Conservation (phyloP, 2,113 vertebrate species). For the Colius striatus region DNA sequence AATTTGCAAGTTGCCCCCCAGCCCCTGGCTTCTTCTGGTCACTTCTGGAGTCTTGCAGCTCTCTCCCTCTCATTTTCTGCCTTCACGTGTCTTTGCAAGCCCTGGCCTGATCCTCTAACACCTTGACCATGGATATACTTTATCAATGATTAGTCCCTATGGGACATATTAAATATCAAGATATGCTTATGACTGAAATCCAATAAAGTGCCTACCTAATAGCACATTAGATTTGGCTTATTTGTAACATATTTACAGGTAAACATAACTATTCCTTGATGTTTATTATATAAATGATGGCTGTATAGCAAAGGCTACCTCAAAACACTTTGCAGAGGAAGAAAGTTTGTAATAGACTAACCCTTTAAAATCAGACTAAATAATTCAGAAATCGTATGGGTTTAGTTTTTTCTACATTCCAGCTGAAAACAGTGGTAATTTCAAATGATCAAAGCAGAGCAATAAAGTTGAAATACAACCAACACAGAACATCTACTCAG, state of each 20-base stretch:
- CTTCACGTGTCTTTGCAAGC: neutral
- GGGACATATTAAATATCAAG: neutral
- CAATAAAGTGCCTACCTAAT: neutral
- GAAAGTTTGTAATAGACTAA: neutral
- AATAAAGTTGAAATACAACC: slow-evolving; percentile 32
- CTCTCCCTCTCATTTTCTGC: neutral
- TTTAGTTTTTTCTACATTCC: neutral
- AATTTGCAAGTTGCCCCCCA: neutral
- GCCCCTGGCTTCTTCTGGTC: neutral
- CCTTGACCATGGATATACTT: neutral
- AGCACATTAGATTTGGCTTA: neutral
- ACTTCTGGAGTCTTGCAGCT: neutral
- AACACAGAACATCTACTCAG: neutral
- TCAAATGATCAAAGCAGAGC: slow-evolving; percentile 51
- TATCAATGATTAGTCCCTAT: neutral
- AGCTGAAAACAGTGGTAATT: slow-evolving; percentile 24
- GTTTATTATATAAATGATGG: neutral
- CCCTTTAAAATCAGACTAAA: slow-evolving; percentile 11
- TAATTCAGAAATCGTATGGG: neutral
- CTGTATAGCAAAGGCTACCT: neutral
- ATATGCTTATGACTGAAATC: neutral
- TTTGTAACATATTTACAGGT: neutral
- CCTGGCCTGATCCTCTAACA: neutral
- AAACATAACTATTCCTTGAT: neutral
- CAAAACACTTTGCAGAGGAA: neutral